Evolutionary conservation across 2,797 vertebrate species (phyloP), one percentile per base, ranked within the genome.

Genomic region (Moxostoma hubbsi): DNA sequence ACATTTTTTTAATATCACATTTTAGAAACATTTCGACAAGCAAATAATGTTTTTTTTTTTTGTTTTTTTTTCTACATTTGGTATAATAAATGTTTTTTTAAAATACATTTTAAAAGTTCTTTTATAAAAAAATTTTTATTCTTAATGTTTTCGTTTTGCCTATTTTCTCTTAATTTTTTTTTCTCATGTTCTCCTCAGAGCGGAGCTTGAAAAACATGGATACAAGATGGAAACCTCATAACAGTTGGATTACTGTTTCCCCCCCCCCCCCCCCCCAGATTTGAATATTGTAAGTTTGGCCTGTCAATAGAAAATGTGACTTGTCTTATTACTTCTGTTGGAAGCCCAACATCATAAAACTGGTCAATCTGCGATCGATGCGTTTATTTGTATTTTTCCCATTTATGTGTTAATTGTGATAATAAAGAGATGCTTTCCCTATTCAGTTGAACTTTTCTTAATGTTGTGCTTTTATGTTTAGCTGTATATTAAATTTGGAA

Each of bases 151-250:
- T 24, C 2, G 24, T 24, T 24, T 24, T 24, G 24, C 2, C 0
- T 24, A 2, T 24, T 24, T 61, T 2, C 66, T 43, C 18, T 46
- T 0, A 24, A 24, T 61, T 82, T 89, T 81, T 85, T 62, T 18
- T 18, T 18, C 24, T 3, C 24, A 24, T 24, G 24, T 24, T 24
- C 24, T 24, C 72, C 82, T 50, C 91, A 99, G 98, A 91, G 96
- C 97, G 82, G 98, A 99, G 92, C 91, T 99, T 89, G 98, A 99
- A 93, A 99, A 99, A 89, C 97, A 99, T 73, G 97, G 98, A 83
- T 98, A 98, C 93, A 99, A 99, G 92, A 99, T 99, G 98, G 98
- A 99, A 94, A 99, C 97, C 0, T 97, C 97, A 4, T 99, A 99
- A 92, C 82, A 76, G 71, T 24, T 83, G 77, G 65, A 57, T 70